Evolutionary conservation across 2,797 vertebrate species (phyloP), one percentile per base, ranked within the genome.

Genomic region (Tinamus major): DNA sequence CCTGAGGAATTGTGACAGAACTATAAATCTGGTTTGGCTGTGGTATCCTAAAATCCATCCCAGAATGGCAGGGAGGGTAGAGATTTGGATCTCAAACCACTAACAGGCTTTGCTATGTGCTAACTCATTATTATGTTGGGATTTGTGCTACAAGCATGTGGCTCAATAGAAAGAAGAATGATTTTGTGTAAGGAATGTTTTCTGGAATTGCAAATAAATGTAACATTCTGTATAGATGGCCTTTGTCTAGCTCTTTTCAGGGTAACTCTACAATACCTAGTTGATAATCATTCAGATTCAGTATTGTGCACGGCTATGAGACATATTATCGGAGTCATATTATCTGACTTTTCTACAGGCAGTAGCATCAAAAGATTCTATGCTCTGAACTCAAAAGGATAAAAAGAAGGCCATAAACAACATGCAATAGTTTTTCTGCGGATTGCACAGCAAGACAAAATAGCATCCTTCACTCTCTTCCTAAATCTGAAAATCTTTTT

Each of bases 171-270:
- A 90, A 62, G 63, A 44, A 67, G 87, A 59, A 77, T 71, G 27
- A 55, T 79, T 93, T 92, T 79, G 68, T 93, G 42, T 29, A 90
- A 82, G 56, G 72, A 69, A 88, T 41, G 10, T 65, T 87, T 93
- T 93, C 65, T 91, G 72, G 65, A 93, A 77, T 62, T 80, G 44
- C 59, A 96, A 91, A 88, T 68, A 93, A 93, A 89, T 77, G 46
- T 31, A 44, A 63, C 10, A n/a, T 81, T 93, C 53, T 67, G 48
- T 48, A 86, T 55, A 77, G 18, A 55, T 56, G 37, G 76, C 59
- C 65, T 92, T 89, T 93, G 55, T 49, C 61, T 89, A 69, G 42
- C 13, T 77, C 56, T 79, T 90, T 92, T 91, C 79, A 79, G 64
- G 26, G 8, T 86, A 70, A 8, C 37, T 78, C 49, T 92, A 67